A percentile compares a stretch with the other conserved stretches of the same genome.
Evolutionary conservation across 2,797 vertebrate genomes (phyloP).

Genomic region (Gila robusta): DNA sequence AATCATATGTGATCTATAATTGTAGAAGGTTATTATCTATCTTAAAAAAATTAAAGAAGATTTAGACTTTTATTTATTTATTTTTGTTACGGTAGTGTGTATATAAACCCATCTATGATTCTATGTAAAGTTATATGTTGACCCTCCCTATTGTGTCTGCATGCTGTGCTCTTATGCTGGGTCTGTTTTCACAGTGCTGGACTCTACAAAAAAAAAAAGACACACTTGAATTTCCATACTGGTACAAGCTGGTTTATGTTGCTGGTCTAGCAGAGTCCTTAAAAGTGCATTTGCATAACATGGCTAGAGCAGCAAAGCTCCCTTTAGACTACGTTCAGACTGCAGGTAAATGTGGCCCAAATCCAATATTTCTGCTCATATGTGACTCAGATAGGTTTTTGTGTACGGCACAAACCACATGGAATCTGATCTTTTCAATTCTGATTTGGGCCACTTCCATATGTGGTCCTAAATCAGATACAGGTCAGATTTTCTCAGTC

Average conservation of each 20-base stretch:
- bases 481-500: neutral
- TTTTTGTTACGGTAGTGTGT: neutral
- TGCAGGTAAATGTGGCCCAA: neutral
- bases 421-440: neutral
- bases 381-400: too few relatives aligned
- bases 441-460: neutral
- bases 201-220: neutral
- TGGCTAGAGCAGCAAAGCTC: neutral
- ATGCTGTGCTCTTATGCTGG: neutral
- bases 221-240: constrained; percentile 13
- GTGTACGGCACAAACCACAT: neutral
- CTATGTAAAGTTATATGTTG: neutral
- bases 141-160: neutral
- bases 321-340: neutral
- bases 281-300: constrained; percentile 7
- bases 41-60: neutral
- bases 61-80: too few relatives aligned
- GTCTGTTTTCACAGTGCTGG: neutral
- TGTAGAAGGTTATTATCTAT: neutral
- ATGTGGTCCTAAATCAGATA: neutral
- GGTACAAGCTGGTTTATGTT: constrained; percentile 12
- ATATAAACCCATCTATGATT: too few relatives aligned
- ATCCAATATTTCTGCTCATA: neutral
- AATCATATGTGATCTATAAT: neutral
- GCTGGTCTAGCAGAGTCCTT: neutral